Evolutionary conservation across 2,113 vertebrate genomes (phyloP).

Genomic region (Psittacula cyanocephala): DNA sequence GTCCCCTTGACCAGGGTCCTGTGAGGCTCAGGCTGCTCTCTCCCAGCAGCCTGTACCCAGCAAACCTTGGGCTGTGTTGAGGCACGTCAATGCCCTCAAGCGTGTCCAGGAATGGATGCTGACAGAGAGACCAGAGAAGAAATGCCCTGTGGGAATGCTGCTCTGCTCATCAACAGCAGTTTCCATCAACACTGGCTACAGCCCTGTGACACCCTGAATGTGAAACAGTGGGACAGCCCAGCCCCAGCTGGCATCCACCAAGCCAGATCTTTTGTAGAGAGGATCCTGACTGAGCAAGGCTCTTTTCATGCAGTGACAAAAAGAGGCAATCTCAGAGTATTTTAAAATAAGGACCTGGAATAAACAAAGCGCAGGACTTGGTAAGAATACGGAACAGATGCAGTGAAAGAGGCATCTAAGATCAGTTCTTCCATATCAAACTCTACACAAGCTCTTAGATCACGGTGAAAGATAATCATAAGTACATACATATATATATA

Average conservation of each 20-base stretch:
- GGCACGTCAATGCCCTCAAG: not conserved
- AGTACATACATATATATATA: not conserved
- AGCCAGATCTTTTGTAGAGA: not conserved
- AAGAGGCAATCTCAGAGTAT: not conserved
- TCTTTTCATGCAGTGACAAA: not conserved
- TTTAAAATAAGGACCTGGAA: not conserved
- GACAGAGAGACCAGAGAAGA: fast-evolving
- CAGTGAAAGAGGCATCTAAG: not conserved
- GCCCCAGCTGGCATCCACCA: fast-evolving
- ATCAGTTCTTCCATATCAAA: not conserved
- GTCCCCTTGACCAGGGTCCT: not conserved
- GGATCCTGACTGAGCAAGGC: not conserved
- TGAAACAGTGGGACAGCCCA: fast-evolving
- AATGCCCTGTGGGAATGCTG: fast-evolving
- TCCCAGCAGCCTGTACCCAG: fast-evolving
- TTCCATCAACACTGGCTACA: not conserved
- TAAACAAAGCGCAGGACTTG: not conserved
- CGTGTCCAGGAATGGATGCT: fast-evolving
- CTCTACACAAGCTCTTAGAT: fast-evolving
- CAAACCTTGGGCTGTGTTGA: not conserved
- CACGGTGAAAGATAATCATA: not conserved
- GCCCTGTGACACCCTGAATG: not conserved
- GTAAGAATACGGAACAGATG: not conserved
- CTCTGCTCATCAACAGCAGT: fast-evolving
- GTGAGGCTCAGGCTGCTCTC: fast-evolving